These are phyloP conservation scores for Bolinopsis microptera DNA, from an alignment of 37 sponge, comb jelly and placozoan genomes.

Conservation along the genomic window DNA sequence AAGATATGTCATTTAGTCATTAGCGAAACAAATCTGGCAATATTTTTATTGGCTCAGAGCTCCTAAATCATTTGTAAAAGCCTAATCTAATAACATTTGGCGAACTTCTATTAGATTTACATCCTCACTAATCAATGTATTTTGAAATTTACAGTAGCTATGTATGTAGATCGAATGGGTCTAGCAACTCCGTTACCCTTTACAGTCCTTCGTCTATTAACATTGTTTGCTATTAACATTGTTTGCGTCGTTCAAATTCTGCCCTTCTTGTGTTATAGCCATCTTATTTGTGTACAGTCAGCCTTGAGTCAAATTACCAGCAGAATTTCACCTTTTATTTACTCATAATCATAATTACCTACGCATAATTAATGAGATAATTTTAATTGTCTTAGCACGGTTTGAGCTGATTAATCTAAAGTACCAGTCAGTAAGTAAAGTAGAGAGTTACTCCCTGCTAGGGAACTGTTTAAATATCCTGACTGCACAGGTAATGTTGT, in stretches of 20 bases:
- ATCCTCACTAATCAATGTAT: neutral
- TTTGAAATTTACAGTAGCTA: neutral
- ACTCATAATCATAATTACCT: no score
- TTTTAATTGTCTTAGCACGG: neutral
- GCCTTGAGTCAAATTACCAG: neutral
- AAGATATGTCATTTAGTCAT: neutral
- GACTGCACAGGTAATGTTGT: neutral
- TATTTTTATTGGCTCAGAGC: neutral
- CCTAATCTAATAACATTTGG: neutral
- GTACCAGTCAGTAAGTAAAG: neutral
- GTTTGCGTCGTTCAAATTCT: neutral
- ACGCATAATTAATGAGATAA: neutral
- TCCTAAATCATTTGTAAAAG: neutral
- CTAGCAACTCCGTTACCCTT: neutral
- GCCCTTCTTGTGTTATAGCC: neutral
- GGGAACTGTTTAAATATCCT: neutral
- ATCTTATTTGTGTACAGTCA: no score
- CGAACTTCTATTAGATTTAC: neutral
- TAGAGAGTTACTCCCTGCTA: neutral
- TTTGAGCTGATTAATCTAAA: neutral
- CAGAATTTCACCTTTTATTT: neutral
- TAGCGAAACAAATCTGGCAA: neutral
- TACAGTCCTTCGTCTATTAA: no score
- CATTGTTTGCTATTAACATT: neutral
- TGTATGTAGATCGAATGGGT: neutral